Evolutionary conservation across 92 coral and sea anemone species (phyloP).

Genomic region (Pocillopora meandrina): DNA sequence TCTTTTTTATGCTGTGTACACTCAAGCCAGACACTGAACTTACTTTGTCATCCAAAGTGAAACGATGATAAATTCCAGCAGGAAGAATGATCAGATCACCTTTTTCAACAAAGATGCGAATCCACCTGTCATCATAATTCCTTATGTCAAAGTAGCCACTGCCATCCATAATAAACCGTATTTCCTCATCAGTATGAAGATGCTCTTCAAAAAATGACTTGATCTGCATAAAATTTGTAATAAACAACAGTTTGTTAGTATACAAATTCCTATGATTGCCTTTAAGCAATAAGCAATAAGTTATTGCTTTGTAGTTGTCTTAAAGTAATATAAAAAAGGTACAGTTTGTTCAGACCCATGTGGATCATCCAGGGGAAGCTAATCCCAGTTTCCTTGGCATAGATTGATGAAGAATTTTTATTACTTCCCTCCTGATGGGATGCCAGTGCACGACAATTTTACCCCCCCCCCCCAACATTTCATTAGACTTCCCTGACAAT

Average conservation of each 20-base stretch:
- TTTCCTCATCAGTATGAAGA: constrained; percentile 78
- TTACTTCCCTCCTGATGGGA: no score
- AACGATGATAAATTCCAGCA: constrained; percentile 89
- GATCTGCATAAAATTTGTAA: constrained; percentile 35
- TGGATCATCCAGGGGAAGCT: no score
- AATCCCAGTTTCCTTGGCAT: no score
- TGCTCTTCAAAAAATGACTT: constrained; percentile 81
- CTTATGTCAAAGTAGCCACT: constrained; percentile 85
- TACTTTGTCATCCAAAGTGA: constrained; percentile 73
- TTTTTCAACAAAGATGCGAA: constrained; percentile 71
- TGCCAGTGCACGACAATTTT: no score
- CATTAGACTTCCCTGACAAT: no score
- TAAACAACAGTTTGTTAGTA: background rate
- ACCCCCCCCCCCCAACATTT: no score
- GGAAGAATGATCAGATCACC: constrained; percentile 80
- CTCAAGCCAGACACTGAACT: background rate
- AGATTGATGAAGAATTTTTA: no score
- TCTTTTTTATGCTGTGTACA: background rate
- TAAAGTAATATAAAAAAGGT: no score
- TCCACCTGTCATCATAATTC: constrained; percentile 68
- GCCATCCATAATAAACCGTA: constrained; percentile 76
- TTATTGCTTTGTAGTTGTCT: no score
- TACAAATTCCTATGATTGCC: background rate
- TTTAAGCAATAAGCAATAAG: no score
- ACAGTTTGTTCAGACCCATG: no score